Percentiles rank a stretch among this genome's conserved stretches.
These are phyloP conservation scores for Prunella strophiata DNA, from an alignment of 2,797 vertebrate species.

Conservation along the genomic window DNA sequence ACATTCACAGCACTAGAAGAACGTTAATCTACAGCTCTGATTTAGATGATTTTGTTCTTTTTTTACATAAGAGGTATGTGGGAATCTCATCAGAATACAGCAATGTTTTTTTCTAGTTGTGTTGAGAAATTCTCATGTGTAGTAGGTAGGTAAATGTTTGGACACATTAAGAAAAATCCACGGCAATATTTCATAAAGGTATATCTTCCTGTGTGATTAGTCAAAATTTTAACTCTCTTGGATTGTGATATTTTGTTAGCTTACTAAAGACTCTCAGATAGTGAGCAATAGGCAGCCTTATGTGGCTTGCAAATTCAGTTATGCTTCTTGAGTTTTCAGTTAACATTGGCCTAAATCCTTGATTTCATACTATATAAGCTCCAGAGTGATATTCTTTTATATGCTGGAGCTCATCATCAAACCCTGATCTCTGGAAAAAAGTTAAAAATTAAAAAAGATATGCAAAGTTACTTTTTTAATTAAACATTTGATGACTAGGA, in stretches of 20 bases:
- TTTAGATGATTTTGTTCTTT: background rate
- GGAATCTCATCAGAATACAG: background rate
- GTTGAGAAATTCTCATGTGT: background rate
- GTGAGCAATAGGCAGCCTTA: background rate
- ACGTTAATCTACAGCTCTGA: background rate
- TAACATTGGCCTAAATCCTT: background rate
- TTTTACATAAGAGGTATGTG: background rate
- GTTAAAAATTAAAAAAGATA: background rate
- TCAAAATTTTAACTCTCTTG: background rate
- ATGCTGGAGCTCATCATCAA: background rate
- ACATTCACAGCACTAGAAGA: background rate
- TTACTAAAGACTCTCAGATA: background rate
- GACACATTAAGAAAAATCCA: background rate
- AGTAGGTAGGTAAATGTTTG: background rate
- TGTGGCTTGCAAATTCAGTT: background rate
- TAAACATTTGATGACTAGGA: background rate
- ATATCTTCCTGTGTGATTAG: background rate
- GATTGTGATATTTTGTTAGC: background rate
- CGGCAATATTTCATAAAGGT: background rate
- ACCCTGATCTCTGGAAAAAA: background rate
- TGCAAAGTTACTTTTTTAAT: background rate
- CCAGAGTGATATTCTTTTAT: background rate
- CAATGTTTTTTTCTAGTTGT: background rate
- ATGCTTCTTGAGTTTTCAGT: background rate
- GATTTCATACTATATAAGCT: background rate